phyloP scores from a whole-genome alignment of 2,888 invertebrate genomes.

The Ectemnius cavifrons region DNA sequence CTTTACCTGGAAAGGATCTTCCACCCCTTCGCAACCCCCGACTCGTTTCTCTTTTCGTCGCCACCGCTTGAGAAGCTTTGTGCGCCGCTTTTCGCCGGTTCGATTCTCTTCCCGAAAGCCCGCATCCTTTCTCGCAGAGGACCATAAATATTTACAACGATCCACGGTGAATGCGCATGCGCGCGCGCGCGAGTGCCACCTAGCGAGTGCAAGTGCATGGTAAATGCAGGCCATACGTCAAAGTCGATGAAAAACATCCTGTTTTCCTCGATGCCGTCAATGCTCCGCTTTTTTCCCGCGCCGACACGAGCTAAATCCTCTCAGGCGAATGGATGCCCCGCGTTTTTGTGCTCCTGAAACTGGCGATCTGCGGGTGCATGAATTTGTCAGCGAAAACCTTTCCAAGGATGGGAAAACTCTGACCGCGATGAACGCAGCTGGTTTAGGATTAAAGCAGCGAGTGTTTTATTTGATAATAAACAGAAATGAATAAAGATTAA shows the following conservation, averaged over 20 bases:
- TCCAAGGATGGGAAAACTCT: too few relatives aligned
- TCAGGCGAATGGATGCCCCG: background rate
- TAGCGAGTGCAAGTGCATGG: conserved; percentile 28
- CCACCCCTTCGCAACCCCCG: background rate
- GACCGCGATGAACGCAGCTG: too few relatives aligned
- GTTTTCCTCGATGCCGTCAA: conserved; percentile 23
- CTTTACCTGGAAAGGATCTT: too few relatives aligned
- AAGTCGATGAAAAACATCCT: conserved; percentile 49
- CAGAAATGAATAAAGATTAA: too few relatives aligned
- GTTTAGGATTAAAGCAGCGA: too few relatives aligned
- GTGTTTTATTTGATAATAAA: too few relatives aligned
- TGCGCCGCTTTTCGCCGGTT: conserved; percentile 12
- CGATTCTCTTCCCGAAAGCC: conserved; percentile 14
- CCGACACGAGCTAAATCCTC: background rate
- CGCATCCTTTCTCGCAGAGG: conserved; percentile 13
- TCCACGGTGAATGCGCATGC: background rate
- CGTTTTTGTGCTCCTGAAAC: too few relatives aligned
- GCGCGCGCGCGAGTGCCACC: background rate
- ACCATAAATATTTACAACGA: conserved; percentile 54
- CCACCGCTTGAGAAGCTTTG: too few relatives aligned
- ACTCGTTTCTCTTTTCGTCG: background rate
- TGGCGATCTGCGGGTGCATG: too few relatives aligned
- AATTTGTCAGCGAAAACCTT: too few relatives aligned
- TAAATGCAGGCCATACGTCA: conserved; percentile 49
- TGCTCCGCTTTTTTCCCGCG: background rate